Base-by-base conservation (phyloP, 2,888 invertebrate genomes). In the Caenorhabditis auriculariae region DNA sequence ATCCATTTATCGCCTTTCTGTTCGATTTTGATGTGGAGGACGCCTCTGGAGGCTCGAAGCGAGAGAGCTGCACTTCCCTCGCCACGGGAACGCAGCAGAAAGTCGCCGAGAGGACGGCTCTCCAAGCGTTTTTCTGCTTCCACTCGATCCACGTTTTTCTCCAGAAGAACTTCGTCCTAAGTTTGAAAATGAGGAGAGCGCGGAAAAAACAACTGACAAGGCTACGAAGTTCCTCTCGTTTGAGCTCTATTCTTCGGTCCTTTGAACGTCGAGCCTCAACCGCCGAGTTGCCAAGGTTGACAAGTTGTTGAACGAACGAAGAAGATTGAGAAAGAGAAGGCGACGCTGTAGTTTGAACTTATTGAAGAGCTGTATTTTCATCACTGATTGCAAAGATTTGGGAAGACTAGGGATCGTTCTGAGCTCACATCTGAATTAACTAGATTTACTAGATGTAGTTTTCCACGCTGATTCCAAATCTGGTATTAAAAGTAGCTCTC, bases 1-100 rank as follows among this genome's bases (percentile, higher is more conserved):
- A 78, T 64, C 78, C 78, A 78, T 45, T 63, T 58, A 38, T 66
- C 66, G 0, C 69, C 70, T 28, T 70, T 70, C 43, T 66, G 60
- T 54, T 78, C 78, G 21, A 78, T 58, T 64, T 78, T 78, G 29
- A 78, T 78, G 59, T 78, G 78, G n/a, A 77, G 66, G 3, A 76
- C 65, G 6, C 76, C 75, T 61, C 57, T 53, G 3, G 60, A 54
- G 15, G 57, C 57, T 50, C 60, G 46, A 19, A 69, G 43, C 9
- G 74, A 74, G n/a, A 78, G 48, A 2, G 78, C 78, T n/a, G 77
- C 72, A 52, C 70, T 76, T 27, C 61, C 64, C 41, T 69, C 69
- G 12, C 61, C 57, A 19, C 69, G 53, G 12, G 50, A 61, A 19
- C 69, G 48, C 17, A 79, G 52, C 32, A 79, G 47, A 57, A 71